Evolutionary conservation across 2,797 vertebrate species (phyloP), one percentile per base, ranked within the genome.

Genomic region (Cetoscarus ocellatus): DNA sequence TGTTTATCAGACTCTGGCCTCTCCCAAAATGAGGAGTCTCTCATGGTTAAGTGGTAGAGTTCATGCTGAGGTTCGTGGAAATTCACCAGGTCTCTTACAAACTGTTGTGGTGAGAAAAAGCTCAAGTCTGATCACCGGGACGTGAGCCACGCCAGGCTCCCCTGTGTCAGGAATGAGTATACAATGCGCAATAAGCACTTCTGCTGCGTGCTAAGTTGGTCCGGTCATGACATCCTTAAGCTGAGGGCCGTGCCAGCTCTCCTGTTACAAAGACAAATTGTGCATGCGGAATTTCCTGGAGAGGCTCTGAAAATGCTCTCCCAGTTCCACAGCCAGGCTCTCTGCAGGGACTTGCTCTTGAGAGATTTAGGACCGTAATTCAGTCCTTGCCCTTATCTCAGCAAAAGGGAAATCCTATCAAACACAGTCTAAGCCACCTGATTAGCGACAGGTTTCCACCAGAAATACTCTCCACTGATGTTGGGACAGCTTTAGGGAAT

Each of bases 221-320:
- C 91, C 72, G 85, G 83, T 92, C 89, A 87, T 92, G 91, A 93
- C 89, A 93, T 92, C 90, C 90, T 85, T 82, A 85, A 87, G 82
- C 84, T 45, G 61, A 83, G 76, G 65, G 53, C 79, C 17, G 68
- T 91, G 91, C 92, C 92, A 93, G 86, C 78, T 88, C 84, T 88
- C 82, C 80, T 78, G 84, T 88, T 90, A 94, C 91, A 94, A 93
- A 93, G 92, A 92, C 88, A 92, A 93, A 93, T 89, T 94, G 90
- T 94, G 85, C 87, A 89, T 89, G 81, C 69, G 75, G 90, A 93
- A 94, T 92, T 92, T 92, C 79, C 85, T 91, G 89, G 88, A 91
- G 77, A 87, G 81, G 79, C 86, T 89, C 77, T 47, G 85, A 84
- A 87, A 90, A 86, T 11, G 64, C 86, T 73, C 80, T 77, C 76